Evolutionary conservation across 2,113 vertebrate genomes (phyloP), one percentile per base, ranked within the genome.

Genomic region (Cathartes aura): DNA sequence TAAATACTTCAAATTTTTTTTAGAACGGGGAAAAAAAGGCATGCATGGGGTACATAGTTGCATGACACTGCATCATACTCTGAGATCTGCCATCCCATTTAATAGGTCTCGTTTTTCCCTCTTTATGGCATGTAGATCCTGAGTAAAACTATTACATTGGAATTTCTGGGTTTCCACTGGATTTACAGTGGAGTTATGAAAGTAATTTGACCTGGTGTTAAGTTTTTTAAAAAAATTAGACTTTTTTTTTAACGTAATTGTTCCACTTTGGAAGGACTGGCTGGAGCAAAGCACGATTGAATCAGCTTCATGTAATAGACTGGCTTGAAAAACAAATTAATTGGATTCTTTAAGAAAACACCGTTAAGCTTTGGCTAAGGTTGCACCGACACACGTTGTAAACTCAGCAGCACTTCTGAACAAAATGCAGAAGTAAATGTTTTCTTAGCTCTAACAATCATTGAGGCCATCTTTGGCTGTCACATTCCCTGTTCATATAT

Each of bases 381-480:
- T 56, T 93, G 59, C 71, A 86, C 53, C 0, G 0, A 62, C 55
- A 59, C 55, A 87, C 3, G 0, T 26, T 95, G 86, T 82, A 94
- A 95, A 81, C 89, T 91, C 91, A 86, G 87, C 79, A 91, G 87
- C 56, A 19, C 70, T 87, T 89, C 81, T 32, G 58, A 91, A 56
- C 56, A 87, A 91, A 96, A 71, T 0, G 0, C 36, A 80, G 73
- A 91, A 93, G 78, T 91, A 93, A 96, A 90, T 93, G 89, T 96
- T 97, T 96, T 87, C 84, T 95, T 94, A 94, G 89, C 60, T 85
- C 56, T 91, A 93, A 87, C 78, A 89, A 52, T 90, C 42, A 30
- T 19, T 59, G 94, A 87, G 89, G 32, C 81, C 53, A 90, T 96
- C 95, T 93, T 96, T 94, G 84, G 56, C 56, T 97, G 94, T 94